Evolutionary conservation across 2,797 vertebrate genomes (phyloP), one percentile per base, ranked within the genome.

Genomic region (Podarcis lilfordi): DNA sequence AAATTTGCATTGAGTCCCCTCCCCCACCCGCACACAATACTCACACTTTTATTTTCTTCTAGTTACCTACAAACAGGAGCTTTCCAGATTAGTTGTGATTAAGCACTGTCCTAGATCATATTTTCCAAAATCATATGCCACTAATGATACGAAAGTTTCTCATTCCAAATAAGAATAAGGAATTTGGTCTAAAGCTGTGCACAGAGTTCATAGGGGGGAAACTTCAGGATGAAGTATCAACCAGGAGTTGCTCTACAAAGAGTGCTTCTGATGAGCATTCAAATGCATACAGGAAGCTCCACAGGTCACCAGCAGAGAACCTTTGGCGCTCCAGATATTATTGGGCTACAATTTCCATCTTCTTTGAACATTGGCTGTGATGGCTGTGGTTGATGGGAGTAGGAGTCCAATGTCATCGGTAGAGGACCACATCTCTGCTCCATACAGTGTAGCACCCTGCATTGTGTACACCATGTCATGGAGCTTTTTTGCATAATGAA

Each of bases 121-220:
- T 64, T 64, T 64, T 19, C 61, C 61, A 64, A 64, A 21, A 7
- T 64, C 61, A 64, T 64, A 64, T 69, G 86, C 86, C 7, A 55
- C 55, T 59, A 37, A 82, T 11, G 71, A 88, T 5, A 1, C 76
- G 61, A 86, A 55, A 83, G 3, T 81, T 19, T 29, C 84, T 55
- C 40, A 32, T 32, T n/a, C 4, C 84, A 13, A 64, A 23, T 64
- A 90, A 89, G 8, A 90, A 88, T 85, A 17, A 80, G 78, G 85
- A 79, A 68, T 35, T 71, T 82, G 80, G 84, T 8, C 9, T 78
- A 69, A 82, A 92, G 68, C 66, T 8, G 5, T 37, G 78, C 61
- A 32, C 8, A 86, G 81, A 1, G 1, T 85, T 84, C 43, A 61
- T 5, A 72, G 89, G 91, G 8, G 90, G 91, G 88, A 92, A 89